These are phyloP conservation scores for Drosophila macrothrix DNA, from an alignment of 2,888 invertebrate genomes.

Conservation along the genomic window DNA sequence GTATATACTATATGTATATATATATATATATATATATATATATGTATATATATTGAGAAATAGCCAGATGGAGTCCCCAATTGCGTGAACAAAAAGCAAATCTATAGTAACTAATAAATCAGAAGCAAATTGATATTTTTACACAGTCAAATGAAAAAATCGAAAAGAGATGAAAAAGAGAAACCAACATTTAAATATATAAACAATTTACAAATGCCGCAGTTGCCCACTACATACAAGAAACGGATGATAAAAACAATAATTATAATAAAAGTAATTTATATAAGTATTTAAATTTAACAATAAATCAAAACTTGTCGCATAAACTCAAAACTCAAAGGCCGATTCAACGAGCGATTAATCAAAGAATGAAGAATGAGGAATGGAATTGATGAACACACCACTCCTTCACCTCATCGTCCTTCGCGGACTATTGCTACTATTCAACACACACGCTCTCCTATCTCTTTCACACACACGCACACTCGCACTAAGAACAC, in stretches of 20 bases:
- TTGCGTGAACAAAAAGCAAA: slow-evolving; percentile 55
- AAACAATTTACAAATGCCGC: slow-evolving; percentile 78
- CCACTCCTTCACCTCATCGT: neutral
- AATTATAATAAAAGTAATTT: slow-evolving; percentile 79
- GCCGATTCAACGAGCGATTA: slow-evolving; percentile 16
- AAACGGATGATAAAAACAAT: slow-evolving; percentile 71
- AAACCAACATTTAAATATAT: slow-evolving; percentile 72
- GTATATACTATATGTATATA: neutral
- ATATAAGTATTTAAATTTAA: slow-evolving; percentile 79
- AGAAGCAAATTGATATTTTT: slow-evolving; percentile 73
- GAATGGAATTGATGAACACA: slow-evolving; percentile 1
- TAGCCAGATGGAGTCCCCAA: slow-evolving; percentile 58
- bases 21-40: neutral
- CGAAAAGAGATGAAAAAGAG: slow-evolving; percentile 11
- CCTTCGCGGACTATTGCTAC: slow-evolving; percentile 4
- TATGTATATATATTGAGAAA: slow-evolving; percentile 24
- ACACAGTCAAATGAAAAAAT: slow-evolving; percentile 67
- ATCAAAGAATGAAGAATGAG: slow-evolving; percentile 22
- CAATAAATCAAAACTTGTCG: slow-evolving; percentile 78
- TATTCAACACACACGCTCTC: slow-evolving; percentile 34
- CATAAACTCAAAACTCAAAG: slow-evolving; percentile 49
- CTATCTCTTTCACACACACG: slow-evolving; percentile 27
- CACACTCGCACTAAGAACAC: slow-evolving; percentile 28
- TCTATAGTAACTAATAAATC: slow-evolving; percentile 58
- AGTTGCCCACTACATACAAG: slow-evolving; percentile 76